phyloP scores from a whole-genome alignment of 2,113 vertebrate species.

The Hoplias malabaricus region DNA sequence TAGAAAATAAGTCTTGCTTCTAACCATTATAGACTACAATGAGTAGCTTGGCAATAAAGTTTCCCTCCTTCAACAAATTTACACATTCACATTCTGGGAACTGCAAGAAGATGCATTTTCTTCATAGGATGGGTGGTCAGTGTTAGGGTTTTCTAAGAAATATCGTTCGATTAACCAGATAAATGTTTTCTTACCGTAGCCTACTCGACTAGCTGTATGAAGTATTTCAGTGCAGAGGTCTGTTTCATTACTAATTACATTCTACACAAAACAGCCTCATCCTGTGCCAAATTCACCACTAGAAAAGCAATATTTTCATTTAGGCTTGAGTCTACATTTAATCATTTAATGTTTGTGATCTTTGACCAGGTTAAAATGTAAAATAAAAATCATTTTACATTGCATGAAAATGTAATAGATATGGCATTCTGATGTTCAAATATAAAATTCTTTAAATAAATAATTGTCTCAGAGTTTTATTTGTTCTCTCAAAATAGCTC shows the following conservation, averaged over 20 bases:
- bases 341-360: constrained; percentile 59
- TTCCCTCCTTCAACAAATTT: not conserved
- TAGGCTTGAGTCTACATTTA: constrained; percentile 61
- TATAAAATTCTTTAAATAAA: constrained; percentile 72
- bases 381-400: constrained; percentile 56
- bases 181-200: constrained; percentile 21
- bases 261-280: constrained; percentile 49
- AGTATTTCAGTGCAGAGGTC: constrained; percentile 1
- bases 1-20: not conserved
- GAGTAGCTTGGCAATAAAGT: constrained; percentile 33
- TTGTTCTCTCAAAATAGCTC: not conserved
- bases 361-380: constrained; percentile 21
- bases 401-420: constrained; percentile 73
- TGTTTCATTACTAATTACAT: constrained; percentile 34
- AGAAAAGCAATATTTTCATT: constrained; percentile 78
- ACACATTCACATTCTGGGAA: not conserved
- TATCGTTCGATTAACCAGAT: constrained; percentile 2
- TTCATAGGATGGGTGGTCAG: not conserved
- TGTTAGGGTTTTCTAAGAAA: not conserved
- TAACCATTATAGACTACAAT: not conserved
- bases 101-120: not conserved
- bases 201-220: not conserved
- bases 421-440: constrained; percentile 68
- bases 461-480: constrained; percentile 55
- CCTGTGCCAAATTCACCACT: constrained; percentile 73